Evolutionary conservation across 1,140 invertebrate species (phyloP), one percentile per base, ranked within the genome.

Genomic region (Lordiphosa mommai): DNA sequence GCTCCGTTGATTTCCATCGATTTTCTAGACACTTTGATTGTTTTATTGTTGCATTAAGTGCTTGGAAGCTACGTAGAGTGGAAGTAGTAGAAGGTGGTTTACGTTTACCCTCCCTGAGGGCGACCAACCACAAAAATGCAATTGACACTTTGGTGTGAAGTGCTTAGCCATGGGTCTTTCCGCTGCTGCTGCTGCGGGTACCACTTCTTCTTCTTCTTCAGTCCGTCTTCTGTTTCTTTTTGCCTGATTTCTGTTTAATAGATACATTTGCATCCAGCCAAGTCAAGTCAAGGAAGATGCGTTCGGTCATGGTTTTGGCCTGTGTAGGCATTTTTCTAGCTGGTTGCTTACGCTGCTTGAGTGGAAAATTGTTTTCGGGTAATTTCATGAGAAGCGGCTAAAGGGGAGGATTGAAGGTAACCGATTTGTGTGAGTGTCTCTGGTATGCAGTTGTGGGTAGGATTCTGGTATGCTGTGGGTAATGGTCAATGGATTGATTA

Each of bases 11-110:
- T 74, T 82, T 82, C 77, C 76, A 80, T 80, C 76, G 76, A 80
- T 80, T 80, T 82, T 80, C 76, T 84, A 82, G 76, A 74, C 76
- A 82, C 76, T 84, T 80, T 80, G 76, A 80, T 80, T 80, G 76
- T 80, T 80, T 80, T 80, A 80, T 80, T 80, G 76, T 80, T 80
- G 76, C 77, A 80, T 80, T 80, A 80, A 80, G 76, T 80, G 76
- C 60, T 59, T 51, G 60, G 27, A 33, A 53, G 58, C 51, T 48
- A 47, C 44, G 48, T 17, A 30, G 14, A 61, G 13, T 30, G 40
- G 14, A 20, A 44, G 9, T 17, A 33, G 17, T 4, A 14, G 32
- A 12, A 41, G 46, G 37, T 14, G 13, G n/a, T 13, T 20, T 27
- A 20, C 27, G n/a, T 13, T 20, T 27, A 20, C 27, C 20, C 20